phyloP scores from a whole-genome alignment of 1,140 invertebrate species.

The Leptopilina clavipes region DNA sequence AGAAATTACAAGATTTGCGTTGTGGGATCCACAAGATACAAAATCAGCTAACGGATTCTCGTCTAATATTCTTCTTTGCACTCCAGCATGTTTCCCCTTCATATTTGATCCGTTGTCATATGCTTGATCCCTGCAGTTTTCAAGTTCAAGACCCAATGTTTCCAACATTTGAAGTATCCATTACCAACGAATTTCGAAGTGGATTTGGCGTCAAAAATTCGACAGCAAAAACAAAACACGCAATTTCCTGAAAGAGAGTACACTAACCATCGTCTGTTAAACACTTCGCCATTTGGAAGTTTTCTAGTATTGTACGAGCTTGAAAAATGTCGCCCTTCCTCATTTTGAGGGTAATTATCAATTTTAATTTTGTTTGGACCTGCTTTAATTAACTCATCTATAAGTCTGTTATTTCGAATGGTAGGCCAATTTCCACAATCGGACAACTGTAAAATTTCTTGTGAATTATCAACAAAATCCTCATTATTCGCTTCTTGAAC shows the following conservation, averaged over 20 bases:
- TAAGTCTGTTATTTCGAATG: background rate
- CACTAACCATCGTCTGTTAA: constrained; percentile 42
- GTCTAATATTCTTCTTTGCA: no score
- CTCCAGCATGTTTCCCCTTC: no score
- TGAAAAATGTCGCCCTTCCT: background rate
- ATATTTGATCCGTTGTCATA: no score
- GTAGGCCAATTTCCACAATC: no score
- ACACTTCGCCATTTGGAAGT: background rate
- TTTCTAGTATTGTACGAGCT: background rate
- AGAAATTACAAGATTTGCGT: background rate
- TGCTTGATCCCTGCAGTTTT: no score
- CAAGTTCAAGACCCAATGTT: no score
- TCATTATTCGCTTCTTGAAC: background rate
- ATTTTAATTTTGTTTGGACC: background rate
- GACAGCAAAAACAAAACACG: constrained; percentile 49
- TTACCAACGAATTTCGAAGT: constrained; percentile 42
- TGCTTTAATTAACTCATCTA: background rate
- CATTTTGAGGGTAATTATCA: background rate
- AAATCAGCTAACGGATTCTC: no score
- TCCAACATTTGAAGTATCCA: no score
- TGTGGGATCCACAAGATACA: no score
- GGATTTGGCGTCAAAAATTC: constrained; percentile 42
- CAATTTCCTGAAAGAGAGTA: constrained; percentile 41
- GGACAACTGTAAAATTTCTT: no score
- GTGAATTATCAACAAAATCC: no score